phyloP scores from a whole-genome alignment of 2,797 vertebrate species.

The Gambelia wislizenii region DNA sequence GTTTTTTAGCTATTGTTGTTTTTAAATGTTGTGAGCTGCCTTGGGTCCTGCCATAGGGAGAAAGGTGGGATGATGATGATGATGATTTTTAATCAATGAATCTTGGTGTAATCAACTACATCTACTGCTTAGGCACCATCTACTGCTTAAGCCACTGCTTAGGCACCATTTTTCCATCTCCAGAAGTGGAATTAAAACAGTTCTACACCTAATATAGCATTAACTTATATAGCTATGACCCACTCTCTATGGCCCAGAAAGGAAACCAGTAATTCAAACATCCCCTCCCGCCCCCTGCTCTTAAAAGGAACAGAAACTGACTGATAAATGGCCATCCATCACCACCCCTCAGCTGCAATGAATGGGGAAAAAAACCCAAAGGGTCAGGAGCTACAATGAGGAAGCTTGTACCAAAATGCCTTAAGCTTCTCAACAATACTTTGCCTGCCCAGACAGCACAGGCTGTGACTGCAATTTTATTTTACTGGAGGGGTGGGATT shows the following conservation, averaged over 20 bases:
- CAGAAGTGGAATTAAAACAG: neutral
- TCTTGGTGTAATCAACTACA: neutral
- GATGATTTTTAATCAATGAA: neutral
- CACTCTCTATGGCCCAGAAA: neutral
- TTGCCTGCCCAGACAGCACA: neutral
- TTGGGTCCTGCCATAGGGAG: too few species aligned
- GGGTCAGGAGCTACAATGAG: neutral
- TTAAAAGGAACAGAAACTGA: neutral
- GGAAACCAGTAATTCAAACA: neutral
- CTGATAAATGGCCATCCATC: neutral
- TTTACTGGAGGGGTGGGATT: neutral
- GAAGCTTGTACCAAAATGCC: neutral
- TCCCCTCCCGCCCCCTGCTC: neutral
- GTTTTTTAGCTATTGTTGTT: too few species aligned
- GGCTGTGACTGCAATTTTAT: neutral
- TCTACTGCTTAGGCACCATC: neutral
- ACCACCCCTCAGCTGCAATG: neutral
- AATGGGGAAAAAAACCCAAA: neutral
- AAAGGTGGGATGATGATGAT: too few species aligned
- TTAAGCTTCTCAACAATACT: neutral
- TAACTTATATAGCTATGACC: neutral
- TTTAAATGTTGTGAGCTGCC: too few species aligned
- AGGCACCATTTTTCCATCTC: neutral
- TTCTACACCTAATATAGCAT: neutral
- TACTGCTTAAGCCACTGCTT: neutral